A percentile compares a stretch with the other conserved stretches of the same genome.
Conservation (phyloP, 2,113 vertebrate genomes). For the Herpetotheres cachinnans region DNA sequence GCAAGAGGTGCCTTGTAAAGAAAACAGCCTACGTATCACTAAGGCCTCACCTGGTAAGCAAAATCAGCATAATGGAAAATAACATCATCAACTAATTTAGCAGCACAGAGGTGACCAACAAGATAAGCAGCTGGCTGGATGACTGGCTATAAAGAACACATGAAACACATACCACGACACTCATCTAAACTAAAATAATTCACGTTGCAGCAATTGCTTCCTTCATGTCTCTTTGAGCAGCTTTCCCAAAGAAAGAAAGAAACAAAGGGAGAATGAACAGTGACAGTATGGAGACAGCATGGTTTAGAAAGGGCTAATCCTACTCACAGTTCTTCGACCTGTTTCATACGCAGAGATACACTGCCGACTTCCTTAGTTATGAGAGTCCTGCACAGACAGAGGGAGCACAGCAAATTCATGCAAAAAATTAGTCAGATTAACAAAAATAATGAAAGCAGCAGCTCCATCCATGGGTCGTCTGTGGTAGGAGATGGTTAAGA, state of each 20-base stretch:
- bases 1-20: background rate
- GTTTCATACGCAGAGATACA: conserved; percentile 99
- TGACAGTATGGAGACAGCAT: conserved; percentile 44
- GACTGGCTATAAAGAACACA: background rate
- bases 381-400: conserved; percentile 85
- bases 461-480: conserved; percentile 46
- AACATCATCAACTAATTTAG: background rate
- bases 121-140: background rate
- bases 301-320: conserved; percentile 69
- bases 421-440: conserved; percentile 80
- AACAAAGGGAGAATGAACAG: conserved; percentile 1
- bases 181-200: background rate
- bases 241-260: conserved; percentile 10
- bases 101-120: background rate
- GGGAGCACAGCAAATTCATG: conserved; percentile 83
- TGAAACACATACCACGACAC: background rate
- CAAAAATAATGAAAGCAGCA: conserved; percentile 58
- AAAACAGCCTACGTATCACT: background rate
- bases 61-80: background rate
- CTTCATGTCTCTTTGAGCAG: background rate
- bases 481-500: conserved; percentile 15
- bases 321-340: conserved; percentile 99
- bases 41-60: background rate
- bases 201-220: background rate
- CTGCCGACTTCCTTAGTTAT: conserved; percentile 98